phyloP scores from a whole-genome alignment of 2,888 invertebrate genomes.

The Netelia melanura region DNA sequence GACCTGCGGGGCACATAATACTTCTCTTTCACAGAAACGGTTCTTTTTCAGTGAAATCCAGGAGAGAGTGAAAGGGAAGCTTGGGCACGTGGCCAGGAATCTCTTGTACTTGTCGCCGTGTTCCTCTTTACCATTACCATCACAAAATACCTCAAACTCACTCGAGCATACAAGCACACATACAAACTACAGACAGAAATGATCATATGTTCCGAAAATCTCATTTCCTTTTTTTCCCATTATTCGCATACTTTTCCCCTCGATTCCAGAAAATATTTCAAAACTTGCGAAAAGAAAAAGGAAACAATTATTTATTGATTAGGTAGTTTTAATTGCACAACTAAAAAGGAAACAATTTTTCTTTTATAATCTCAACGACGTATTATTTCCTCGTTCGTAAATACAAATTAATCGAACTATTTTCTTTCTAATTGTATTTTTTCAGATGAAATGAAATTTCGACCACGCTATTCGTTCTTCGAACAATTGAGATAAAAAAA shows the following conservation, averaged over 20 bases:
- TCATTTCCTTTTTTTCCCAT: neutral
- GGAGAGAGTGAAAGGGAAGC: constrained; percentile 9
- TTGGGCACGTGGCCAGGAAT: constrained; percentile 62
- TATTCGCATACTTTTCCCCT: neutral
- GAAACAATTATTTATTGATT: neutral
- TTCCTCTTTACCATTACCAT: constrained; percentile 25
- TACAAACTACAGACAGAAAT: neutral
- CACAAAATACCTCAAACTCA: neutral
- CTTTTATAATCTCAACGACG: neutral
- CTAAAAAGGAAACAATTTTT: neutral
- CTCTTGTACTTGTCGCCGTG: constrained; percentile 10
- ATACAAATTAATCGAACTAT: too few species aligned
- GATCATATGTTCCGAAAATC: constrained; percentile 16
- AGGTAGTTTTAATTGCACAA: too few species aligned
- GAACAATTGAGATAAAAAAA: constrained; percentile 1
- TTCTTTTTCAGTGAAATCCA: constrained; percentile 16
- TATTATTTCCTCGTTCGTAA: too few species aligned
- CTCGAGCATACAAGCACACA: neutral
- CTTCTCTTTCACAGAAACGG: constrained; percentile 42
- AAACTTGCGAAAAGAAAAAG: neutral
- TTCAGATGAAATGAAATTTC: constrained; percentile 57
- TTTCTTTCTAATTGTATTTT: constrained; percentile 30
- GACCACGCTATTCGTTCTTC: constrained; percentile 4
- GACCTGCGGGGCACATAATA: constrained; percentile 36
- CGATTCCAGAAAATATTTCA: too few species aligned